These are phyloP conservation scores for Lamellibrachia luymesi DNA, from an alignment of 1,140 invertebrate species.

Conservation along the genomic window DNA sequence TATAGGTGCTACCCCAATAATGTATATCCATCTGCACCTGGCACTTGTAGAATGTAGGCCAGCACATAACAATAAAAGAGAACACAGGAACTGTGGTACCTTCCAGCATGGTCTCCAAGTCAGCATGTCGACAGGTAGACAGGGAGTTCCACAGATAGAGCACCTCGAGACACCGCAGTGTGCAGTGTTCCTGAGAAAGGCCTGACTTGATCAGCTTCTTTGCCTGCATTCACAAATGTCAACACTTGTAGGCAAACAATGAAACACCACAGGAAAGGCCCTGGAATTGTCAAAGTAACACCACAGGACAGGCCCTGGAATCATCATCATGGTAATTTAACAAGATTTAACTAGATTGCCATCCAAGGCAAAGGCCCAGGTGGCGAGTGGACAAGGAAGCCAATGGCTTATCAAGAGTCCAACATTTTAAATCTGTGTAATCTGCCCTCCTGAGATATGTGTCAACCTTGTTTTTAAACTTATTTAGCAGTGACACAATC, in stretches of 20 bases:
- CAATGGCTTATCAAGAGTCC: no score
- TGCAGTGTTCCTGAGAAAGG: constrained; percentile 58
- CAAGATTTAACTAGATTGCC: no score
- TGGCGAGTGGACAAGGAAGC: no score
- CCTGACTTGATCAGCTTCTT: constrained; percentile 49
- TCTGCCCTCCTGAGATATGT: no score
- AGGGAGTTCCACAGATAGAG: constrained; percentile 74
- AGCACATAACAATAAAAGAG: neutral
- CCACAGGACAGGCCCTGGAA: neutral
- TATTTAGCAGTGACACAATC: no score
- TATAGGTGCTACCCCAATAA: no score
- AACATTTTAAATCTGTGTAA: no score
- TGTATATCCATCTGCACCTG: neutral
- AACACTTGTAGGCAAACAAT: neutral
- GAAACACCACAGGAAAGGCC: no score
- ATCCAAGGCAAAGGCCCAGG: no score
- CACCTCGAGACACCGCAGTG: constrained; percentile 68
- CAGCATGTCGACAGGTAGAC: constrained; percentile 62
- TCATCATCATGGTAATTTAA: no score
- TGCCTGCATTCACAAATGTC: constrained; percentile 32
- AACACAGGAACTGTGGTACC: constrained; percentile 45
- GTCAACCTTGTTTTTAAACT: no score
- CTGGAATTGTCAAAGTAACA: no score
- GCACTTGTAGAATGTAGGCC: neutral
- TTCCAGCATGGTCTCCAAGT: constrained; percentile 58